Conservation (phyloP, 23 tunicate species). For the Oikopleura dioica region DNA sequence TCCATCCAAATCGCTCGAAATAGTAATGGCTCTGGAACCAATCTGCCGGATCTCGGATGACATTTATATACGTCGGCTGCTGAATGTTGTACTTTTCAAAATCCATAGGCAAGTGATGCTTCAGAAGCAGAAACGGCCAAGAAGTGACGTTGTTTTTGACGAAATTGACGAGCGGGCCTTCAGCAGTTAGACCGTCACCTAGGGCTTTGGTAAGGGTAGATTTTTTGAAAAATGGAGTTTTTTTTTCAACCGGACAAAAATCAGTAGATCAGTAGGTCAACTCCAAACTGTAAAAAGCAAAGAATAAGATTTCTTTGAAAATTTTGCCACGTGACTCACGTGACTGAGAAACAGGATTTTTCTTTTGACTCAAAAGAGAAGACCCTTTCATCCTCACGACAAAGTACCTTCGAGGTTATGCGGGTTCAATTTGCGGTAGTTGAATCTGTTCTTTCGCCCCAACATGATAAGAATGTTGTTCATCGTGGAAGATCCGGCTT, state of each 20-base stretch:
- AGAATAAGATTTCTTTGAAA: too few species aligned
- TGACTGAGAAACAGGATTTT: too few species aligned
- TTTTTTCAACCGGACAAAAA: too few species aligned
- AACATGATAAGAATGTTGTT: background rate
- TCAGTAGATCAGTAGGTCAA: too few species aligned
- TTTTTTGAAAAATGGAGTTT: too few species aligned
- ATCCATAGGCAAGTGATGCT: background rate
- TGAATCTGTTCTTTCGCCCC: background rate
- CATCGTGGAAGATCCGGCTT: background rate
- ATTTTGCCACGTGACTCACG: too few species aligned
- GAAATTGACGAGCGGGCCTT: background rate
- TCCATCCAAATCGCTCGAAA: background rate
- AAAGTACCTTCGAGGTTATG: background rate
- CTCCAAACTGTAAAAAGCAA: too few species aligned
- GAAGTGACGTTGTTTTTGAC: background rate
- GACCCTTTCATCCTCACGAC: too few species aligned
- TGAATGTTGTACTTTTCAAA: background rate
- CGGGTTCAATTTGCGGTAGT: background rate
- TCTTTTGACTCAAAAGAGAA: too few species aligned
- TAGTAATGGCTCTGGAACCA: background rate
- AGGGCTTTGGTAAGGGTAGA: too few species aligned
- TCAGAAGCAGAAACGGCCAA: background rate
- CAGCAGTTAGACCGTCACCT: background rate
- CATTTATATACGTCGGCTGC: background rate
- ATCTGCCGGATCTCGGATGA: background rate